These are phyloP conservation scores for Didymodactylos carnosus DNA, from an alignment of 2,888 invertebrate species.

Conservation along the genomic window DNA sequence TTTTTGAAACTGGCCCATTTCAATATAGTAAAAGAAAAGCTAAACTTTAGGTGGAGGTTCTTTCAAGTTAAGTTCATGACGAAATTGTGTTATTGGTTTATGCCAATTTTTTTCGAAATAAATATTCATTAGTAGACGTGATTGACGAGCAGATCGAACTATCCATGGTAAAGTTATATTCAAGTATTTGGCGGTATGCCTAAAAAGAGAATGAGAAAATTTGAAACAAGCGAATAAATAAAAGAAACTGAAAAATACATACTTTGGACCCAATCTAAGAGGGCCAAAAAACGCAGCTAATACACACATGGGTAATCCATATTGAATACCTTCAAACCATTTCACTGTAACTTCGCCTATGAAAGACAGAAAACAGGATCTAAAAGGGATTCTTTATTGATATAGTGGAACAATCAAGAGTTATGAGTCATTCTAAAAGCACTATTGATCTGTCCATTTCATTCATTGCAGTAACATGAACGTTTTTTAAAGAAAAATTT, in stretches of 20 bases:
- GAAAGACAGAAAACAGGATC: constrained; percentile 51
- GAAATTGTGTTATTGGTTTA: constrained; percentile 56
- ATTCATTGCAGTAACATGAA: too few relatives aligned
- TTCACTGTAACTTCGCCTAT: constrained; percentile 69
- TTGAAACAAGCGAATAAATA: too few relatives aligned
- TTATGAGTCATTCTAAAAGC: too few relatives aligned
- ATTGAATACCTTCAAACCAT: constrained; percentile 91
- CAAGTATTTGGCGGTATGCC: constrained; percentile 57
- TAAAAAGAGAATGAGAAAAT: too few relatives aligned
- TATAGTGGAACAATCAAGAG: too few relatives aligned
- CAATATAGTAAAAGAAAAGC: too few relatives aligned
- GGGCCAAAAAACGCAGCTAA: constrained; percentile 80
- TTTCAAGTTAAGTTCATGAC: constrained; percentile 56
- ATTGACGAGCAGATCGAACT: constrained; percentile 28
- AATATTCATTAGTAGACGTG: constrained; percentile 60
- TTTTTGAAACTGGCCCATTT: too few relatives aligned
- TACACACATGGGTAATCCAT: constrained; percentile 80
- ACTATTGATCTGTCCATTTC: too few relatives aligned
- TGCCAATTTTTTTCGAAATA: constrained; percentile 88
- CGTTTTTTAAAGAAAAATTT: too few relatives aligned
- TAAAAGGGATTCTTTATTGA: too few relatives aligned
- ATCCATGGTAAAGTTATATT: constrained; percentile 38
- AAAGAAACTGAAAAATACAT: constrained; percentile 37
- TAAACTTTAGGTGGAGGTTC: constrained; percentile 23
- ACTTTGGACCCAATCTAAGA: constrained; percentile 60